Evolutionary conservation across 2,113 vertebrate species (phyloP).

Genomic region (Oophaga pumilio): DNA sequence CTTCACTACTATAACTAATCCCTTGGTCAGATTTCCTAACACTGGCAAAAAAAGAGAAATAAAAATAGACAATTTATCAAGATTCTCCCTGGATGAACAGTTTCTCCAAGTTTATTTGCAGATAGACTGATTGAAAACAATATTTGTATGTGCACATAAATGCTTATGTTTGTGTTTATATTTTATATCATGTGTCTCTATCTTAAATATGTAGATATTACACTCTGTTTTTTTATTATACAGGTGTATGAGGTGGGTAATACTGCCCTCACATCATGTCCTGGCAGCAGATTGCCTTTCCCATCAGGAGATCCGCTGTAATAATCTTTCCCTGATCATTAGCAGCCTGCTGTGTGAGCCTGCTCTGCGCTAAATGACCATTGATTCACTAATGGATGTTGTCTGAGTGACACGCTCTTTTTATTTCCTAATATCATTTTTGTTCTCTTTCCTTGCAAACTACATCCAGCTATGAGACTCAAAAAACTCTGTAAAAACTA

Average conservation of each 20-base stretch:
- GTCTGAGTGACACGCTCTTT: slow-evolving; percentile 46
- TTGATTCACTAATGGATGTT: slow-evolving; percentile 59
- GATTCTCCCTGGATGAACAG: neutral
- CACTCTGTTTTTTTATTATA: slow-evolving; percentile 25
- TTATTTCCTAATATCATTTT: slow-evolving; percentile 48
- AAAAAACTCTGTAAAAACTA: slow-evolving; percentile 4
- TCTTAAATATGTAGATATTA: slow-evolving; percentile 23
- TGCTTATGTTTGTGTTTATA: slow-evolving; percentile 15
- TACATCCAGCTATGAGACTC: slow-evolving; percentile 16
- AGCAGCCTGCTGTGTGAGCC: slow-evolving; percentile 60
- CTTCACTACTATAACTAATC: neutral
- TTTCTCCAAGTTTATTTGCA: neutral
- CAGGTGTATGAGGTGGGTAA: slow-evolving; percentile 38
- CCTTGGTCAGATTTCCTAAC: neutral
- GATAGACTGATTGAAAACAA: neutral
- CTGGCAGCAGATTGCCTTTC: slow-evolving; percentile 53
- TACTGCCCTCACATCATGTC: slow-evolving; percentile 41
- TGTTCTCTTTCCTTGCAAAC: slow-evolving; percentile 27
- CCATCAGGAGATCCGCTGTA: slow-evolving; percentile 39
- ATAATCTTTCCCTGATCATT: slow-evolving; percentile 58
- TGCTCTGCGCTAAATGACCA: slow-evolving; percentile 55
- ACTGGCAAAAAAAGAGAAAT: neutral
- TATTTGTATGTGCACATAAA: neutral
- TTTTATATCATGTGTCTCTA: neutral
- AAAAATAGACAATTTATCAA: neutral